A percentile compares a stretch with the other conserved stretches of the same genome.
These are phyloP conservation scores for Drosophila barbarae DNA, from an alignment of 2,888 invertebrate species.

Conservation along the genomic window DNA sequence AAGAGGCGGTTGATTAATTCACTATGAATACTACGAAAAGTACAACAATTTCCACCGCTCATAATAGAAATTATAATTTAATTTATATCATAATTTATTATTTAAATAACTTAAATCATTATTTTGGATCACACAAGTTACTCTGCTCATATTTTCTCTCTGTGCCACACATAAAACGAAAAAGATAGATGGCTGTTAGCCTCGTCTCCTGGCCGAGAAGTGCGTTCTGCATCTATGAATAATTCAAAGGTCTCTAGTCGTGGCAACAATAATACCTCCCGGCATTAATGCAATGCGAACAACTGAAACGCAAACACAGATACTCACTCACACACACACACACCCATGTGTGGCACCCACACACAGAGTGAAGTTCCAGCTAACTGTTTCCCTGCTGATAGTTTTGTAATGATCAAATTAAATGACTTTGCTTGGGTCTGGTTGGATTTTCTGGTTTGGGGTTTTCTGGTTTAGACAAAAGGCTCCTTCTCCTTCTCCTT, in stretches of 20 bases:
- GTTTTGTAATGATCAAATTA: conserved; percentile 73
- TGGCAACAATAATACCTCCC: conserved; percentile 52
- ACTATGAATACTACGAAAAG: no score
- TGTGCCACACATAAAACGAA: neutral
- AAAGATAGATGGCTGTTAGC: conserved; percentile 20
- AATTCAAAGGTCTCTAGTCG: conserved; percentile 59
- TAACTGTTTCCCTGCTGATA: conserved; percentile 50
- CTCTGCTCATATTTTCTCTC: neutral
- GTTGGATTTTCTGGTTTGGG: conserved; percentile 26
- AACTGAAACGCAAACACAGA: conserved; percentile 38
- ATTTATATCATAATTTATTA: neutral
- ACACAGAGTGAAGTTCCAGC: conserved; percentile 14
- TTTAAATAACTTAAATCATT: neutral
- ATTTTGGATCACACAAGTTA: neutral
- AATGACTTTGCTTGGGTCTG: conserved; percentile 52
- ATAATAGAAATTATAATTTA: neutral
- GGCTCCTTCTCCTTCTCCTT: conserved; percentile 44
- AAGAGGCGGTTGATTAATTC: no score
- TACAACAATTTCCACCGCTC: no score
- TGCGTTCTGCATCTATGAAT: conserved; percentile 63
- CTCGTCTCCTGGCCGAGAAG: conserved; percentile 41
- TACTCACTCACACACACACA: conserved; percentile 10
- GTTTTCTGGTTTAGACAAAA: conserved; percentile 41
- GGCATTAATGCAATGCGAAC: conserved; percentile 61
- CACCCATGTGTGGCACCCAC: conserved; percentile 7